Evolutionary conservation across 2,888 invertebrate genomes (phyloP), one percentile per base, ranked within the genome.

Genomic region (Acholoe squamosa): DNA sequence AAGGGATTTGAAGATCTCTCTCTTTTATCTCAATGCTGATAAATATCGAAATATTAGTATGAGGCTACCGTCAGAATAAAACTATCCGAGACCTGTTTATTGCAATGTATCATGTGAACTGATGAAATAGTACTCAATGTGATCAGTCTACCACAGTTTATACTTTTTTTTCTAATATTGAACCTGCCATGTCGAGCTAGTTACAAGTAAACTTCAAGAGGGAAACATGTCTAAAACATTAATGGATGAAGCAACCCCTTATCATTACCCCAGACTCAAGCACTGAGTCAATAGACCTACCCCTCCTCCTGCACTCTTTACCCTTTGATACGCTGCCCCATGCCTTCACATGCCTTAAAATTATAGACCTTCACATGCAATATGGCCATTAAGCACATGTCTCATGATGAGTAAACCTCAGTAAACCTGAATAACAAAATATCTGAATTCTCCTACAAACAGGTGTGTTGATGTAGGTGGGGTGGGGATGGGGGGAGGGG

Each of bases 211-310:
- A n/a, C 22, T 14, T n/a, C 61, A 61, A n/a, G 3, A 19, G 19
- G 14, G 14, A 61, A 3, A 61, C 19, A 61, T n/a, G n/a, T n/a
- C n/a, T 61, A 61, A 61, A 61, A 61, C 19, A n/a, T n/a, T 3
- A 61, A 61, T n/a, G n/a, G 61, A 12, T 61, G 61, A 7, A 43
- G 43, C 43, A 10, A 43, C 3, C 61, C 61, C 22, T 61, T 61
- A 19, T 61, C 61, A n/a, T 19, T 1, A 61, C n/a, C 61, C 5
- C 19, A 61, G 61, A 61, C 22, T 3, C 19, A 1, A 61, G n/a
- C 19, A 61, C n/a, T n/a, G n/a, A 61, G 61, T n/a, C 61, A n/a
- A 61, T 61, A n/a, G 14, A 61, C n/a, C 61, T 61, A n/a, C 61
- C 61, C 22, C 61, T 3, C 54, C 1, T 19, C n/a, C n/a, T 61